Conservation (phyloP, 30 jellyfish, hydroid and myxozoan genomes). For the Pseudorhiza aurosa region DNA sequence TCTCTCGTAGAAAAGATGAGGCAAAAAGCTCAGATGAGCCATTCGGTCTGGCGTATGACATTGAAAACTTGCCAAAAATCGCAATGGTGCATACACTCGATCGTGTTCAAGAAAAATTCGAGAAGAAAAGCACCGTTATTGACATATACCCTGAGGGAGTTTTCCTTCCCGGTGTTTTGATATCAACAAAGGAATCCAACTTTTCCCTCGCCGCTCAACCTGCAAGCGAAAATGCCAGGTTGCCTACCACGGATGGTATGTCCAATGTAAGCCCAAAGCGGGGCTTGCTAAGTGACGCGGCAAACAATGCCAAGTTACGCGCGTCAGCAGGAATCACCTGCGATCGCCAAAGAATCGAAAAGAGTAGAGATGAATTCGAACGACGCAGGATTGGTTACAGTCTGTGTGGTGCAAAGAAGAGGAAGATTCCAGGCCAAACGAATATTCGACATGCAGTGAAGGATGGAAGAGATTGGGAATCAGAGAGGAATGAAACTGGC, state of each 20-base stretch:
- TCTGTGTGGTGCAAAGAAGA: background rate
- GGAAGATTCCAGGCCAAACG: background rate
- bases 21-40: background rate
- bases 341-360: background rate
- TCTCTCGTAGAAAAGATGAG: background rate
- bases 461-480: too few relatives aligned
- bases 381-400: background rate
- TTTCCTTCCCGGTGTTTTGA: constrained; percentile 7
- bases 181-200: too few relatives aligned
- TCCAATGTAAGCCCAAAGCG: too few relatives aligned
- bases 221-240: too few relatives aligned
- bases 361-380: too few relatives aligned
- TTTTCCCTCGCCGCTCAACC: too few relatives aligned
- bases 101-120: background rate
- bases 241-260: too few relatives aligned
- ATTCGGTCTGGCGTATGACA: constrained; percentile 47
- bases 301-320: background rate
- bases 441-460: too few relatives aligned
- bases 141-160: constrained; percentile 29
- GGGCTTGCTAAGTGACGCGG: background rate
- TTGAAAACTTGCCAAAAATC: constrained; percentile 41
- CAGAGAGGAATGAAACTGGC: too few relatives aligned
- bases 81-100: constrained; percentile 52
- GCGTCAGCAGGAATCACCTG: too few relatives aligned
- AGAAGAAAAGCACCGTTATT: constrained; percentile 17